Base-by-base conservation (phyloP, 2,888 invertebrate genomes). In the Morinoia aosen region DNA sequence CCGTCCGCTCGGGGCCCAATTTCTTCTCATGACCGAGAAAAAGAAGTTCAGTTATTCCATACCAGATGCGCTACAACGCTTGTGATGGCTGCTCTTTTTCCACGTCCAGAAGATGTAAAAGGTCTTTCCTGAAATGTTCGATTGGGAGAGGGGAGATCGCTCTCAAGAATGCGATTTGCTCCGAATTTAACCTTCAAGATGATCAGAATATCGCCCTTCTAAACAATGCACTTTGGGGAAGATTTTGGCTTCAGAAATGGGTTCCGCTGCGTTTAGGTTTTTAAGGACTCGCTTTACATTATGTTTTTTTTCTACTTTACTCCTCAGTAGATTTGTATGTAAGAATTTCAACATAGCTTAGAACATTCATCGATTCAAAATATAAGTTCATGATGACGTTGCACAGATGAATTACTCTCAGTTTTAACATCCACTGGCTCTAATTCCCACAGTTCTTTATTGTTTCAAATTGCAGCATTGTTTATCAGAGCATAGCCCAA, bases 41-140 rank as follows among this genome's bases (percentile, higher is more conserved):
- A 76, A 76, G 76, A 76, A 76, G 76, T 76, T 33, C 76, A 76
- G 76, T 76, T 76, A 76, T 76, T 76, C 76, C 76, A 76, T 76
- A 25, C 76, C 76, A 76, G 76, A 76, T 76, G 76, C 76, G 76
- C 76, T 76, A 16, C 76, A 76, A 76, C 76, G 76, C 76, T 76
- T 76, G 8, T 16, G 76, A 76, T 76, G 76, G 76, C 76, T 76
- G 8, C 76, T 76, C 76, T 76, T 76, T 76, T 76, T 76, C 76
- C 76, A 76, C 33, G 76, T 76, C 76, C 33, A 76, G 76, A 19
- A 76, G 76, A 76, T 76, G 25, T 76, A 76, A 76, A 76, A 76
- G 25, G 76, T 33, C 76, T 33, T 19, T 76, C 33, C 2, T 76
- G 33, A 76, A 76, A 76, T 76, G 76, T 76, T 76, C 76, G 76